Evolutionary conservation across 2,797 vertebrate genomes (phyloP), one percentile per base, ranked within the genome.

Genomic region (Rhynchotus rufescens): DNA sequence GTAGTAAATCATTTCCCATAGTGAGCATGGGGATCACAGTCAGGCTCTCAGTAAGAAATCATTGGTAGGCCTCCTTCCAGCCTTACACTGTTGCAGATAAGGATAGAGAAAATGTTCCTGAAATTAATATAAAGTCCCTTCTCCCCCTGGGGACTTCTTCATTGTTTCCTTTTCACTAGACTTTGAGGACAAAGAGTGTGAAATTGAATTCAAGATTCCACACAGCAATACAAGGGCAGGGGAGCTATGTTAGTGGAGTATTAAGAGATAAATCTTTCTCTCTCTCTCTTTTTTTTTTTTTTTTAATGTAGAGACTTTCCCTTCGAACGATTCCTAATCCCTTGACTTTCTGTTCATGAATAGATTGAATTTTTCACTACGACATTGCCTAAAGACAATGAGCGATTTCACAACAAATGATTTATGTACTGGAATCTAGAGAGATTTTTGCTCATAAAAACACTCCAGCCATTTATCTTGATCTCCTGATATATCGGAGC

Each of bases 391-490:
- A 97, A 97, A 97, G 98, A 98, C 96, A 97, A 97, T 74, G 95
- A 97, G 82, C 13, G 9, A 96, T 96, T 97, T 97, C 93, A 96
- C 94, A 96, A 95, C 96, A 96, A 96, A 96, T 97, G 97, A 97
- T 98, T 98, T 97, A 97, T 97, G 95, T 96, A 95, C 96, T 96
- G 91, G 97, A 96, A 97, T 98, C 96, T 94, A 92, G 86, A 95
- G 96, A 97, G 95, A 96, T 96, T 97, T 90, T 97, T 96, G 91
- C 96, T 97, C 97, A 96, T 97, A 97, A 98, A 97, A 97, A 92
- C 95, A 96, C 92, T 97, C 84, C 54, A 93, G 83, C 69, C 89
- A 26, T 97, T 94, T 95, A 93, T 97, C 97, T 97, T 95, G 96
- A 97, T 98, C 92, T 95, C 93, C 91, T 54, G 89, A 90, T 97